Base-by-base conservation (phyloP, 2,113 vertebrate genomes). In the Melanocharis versteri region DNA sequence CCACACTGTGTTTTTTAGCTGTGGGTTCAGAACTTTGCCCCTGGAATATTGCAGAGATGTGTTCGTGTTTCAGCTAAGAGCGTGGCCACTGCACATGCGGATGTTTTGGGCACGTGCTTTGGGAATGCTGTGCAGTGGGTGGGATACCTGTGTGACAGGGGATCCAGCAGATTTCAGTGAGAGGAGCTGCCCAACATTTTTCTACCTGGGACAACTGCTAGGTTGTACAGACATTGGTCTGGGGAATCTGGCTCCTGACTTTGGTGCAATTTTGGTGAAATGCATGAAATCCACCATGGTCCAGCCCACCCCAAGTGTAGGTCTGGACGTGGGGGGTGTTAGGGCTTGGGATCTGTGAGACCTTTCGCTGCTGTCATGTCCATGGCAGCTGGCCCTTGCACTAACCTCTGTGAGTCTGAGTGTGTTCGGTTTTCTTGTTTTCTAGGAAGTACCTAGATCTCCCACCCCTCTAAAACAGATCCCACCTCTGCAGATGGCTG, bases 1-100 rank as follows among this genome's bases (percentile, higher is more conserved):
- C 5, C 69, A 2, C 0, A 2, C 42, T 0, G 0, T 22, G 39
- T 35, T 69, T 24, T 42, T 21, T 11, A 65, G 45, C 21, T 0
- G 1, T 4, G 47, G 54, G 23, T 35, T 65, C 62, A 11, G 47
- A 42, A 65, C 62, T 68, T 16, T 48, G 53, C 39, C 22, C 16
- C n/a, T 28, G 65, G 22, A 26, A 6, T 14, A 11, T 1, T 42
- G 69, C 26, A 13, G 0, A 14, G 20, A 3, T 2, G 6, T 54
- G 39, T 28, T 16, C 1, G 0, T 71, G 77, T 71, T 31, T 64
- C 9, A 11, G 31, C n/a, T 14, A 4, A 17, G 53, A 44, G 44
- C 0, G 2, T 13, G 21, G 23, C 26, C 0, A 1, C 47, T 66
- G 9, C 68, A 26, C 10, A 6, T 2, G 19, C 2, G 0, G 23